phyloP scores from a whole-genome alignment of 64 coral and sea anemone genomes.

The Montipora cactus region DNA sequence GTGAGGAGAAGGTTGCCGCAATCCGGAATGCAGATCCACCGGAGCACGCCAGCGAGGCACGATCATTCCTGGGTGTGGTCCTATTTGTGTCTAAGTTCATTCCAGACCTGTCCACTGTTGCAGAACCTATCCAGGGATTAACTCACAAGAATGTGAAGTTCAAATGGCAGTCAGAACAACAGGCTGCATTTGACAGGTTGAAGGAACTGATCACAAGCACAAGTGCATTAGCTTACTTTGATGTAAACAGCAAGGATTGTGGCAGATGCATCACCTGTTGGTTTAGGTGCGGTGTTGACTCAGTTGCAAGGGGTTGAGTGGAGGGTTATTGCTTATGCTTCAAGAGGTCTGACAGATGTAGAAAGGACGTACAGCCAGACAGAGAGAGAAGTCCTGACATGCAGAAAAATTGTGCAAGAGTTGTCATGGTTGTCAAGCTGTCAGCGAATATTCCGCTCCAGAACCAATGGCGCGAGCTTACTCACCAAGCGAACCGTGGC shows the following conservation, averaged over 20 bases:
- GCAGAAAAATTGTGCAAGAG: background rate
- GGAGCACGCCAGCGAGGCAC: conserved; percentile 34
- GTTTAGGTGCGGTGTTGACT: conserved; percentile 5
- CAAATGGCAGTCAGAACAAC: background rate
- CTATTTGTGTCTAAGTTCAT: conserved; percentile 50
- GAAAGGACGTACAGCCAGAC: background rate
- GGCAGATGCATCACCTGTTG: conserved; percentile 8
- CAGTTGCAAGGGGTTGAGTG: conserved; percentile 44
- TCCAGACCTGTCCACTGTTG: background rate
- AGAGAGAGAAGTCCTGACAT: background rate
- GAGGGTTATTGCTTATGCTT: conserved; percentile 49
- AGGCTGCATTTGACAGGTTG: conserved; percentile 14
- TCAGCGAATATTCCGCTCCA: background rate
- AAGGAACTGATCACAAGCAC: conserved; percentile 18
- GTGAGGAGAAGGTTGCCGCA: conserved; percentile 27
- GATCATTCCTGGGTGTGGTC: conserved; percentile 14
- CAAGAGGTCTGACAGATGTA: conserved; percentile 27
- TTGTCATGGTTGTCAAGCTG: background rate
- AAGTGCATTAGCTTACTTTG: background rate
- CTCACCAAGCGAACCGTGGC: background rate
- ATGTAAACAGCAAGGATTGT: conserved; percentile 17
- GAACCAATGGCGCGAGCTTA: conserved; percentile 3
- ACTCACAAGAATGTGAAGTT: conserved; percentile 14
- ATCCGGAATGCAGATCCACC: conserved; percentile 18
- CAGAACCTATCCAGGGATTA: conserved; percentile 10